phyloP scores from a whole-genome alignment of 2,797 vertebrate genomes.

The Lagodon rhomboides region DNA sequence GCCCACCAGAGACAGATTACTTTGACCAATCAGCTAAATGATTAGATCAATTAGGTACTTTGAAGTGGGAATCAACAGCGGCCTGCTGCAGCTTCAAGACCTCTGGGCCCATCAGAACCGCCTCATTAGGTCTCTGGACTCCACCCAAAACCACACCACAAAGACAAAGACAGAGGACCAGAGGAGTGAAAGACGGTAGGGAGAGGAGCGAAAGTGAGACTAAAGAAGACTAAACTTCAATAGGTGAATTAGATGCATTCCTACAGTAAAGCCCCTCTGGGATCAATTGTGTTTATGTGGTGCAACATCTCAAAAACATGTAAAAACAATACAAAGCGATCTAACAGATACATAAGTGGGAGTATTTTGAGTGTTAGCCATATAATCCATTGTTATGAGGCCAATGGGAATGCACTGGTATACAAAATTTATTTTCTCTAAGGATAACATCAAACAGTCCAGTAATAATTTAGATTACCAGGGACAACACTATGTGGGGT shows the following conservation, averaged over 20 bases:
- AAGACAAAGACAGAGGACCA: conserved; percentile 70
- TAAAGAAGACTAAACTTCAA: conserved; percentile 65
- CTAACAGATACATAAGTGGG: conserved; percentile 80
- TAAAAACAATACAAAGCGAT: conserved; percentile 82
- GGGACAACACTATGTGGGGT: conserved; percentile 72
- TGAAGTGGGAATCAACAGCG: conserved; percentile 75
- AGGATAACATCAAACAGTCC: conserved; percentile 81
- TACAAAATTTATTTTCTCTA: conserved; percentile 71
- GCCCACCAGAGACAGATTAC: conserved; percentile 83
- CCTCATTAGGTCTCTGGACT: conserved; percentile 86
- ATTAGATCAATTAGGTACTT: conserved; percentile 86
- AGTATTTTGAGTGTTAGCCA: conserved; percentile 82
- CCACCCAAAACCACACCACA: conserved; percentile 75
- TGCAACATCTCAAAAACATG: conserved; percentile 79
- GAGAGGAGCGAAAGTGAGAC: conserved; percentile 33
- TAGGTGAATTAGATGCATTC: conserved; percentile 69
- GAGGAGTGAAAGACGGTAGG: conserved; percentile 42
- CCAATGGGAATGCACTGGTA: conserved; percentile 73
- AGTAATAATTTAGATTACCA: conserved; percentile 83
- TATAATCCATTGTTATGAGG: conserved; percentile 80
- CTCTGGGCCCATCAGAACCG: conserved; percentile 82
- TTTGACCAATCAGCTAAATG: conserved; percentile 85
- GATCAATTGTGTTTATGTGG: conserved; percentile 81
- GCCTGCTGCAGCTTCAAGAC: conserved; percentile 76
- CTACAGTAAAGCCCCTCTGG: conserved; percentile 68